Percentiles rank a stretch among this genome's conserved stretches.
Evolutionary conservation across 2,888 invertebrate genomes (phyloP).

Genomic region (Aphodius sticticus): DNA sequence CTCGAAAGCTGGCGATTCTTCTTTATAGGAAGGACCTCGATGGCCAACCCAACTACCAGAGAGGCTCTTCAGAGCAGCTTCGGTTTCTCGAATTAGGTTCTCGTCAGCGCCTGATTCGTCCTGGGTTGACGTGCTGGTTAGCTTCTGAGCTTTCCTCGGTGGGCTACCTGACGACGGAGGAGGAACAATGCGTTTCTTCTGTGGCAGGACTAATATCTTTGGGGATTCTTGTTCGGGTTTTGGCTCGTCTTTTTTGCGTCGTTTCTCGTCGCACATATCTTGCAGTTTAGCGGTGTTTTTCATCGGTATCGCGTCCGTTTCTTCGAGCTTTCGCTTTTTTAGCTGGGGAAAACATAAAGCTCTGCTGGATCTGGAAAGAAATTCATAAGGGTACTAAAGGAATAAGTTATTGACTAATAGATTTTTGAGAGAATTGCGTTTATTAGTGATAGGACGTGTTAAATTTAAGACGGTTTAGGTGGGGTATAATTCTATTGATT

Average conservation of each 20-base stretch:
- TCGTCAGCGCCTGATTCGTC: conserved; percentile 72
- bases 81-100: conserved; percentile 85
- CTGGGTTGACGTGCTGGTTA: conserved; percentile 51
- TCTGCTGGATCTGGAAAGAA: conserved; percentile 56
- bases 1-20: conserved; percentile 83
- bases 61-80: conserved; percentile 85
- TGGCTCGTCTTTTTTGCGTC: conserved; percentile 59
- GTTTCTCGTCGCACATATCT: conserved; percentile 54
- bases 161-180: conserved; percentile 51
- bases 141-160: conserved; percentile 61
- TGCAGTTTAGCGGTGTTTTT: conserved; percentile 54
- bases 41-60: conserved; percentile 86
- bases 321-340: conserved; percentile 75
- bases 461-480: not conserved
- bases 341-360: conserved; percentile 65
- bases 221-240: conserved; percentile 48
- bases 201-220: conserved; percentile 63
- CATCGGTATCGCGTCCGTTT: conserved; percentile 47
- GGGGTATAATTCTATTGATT: conserved; percentile 8
- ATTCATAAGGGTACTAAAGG: conserved; percentile 31
- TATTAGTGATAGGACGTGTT: not conserved
- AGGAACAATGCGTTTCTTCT: conserved; percentile 66
- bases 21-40: conserved; percentile 70
- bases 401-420: not conserved
- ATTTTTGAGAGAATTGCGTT: not conserved